Evolutionary conservation across 2,888 invertebrate genomes (phyloP).

Genomic region (Caradrina kadenii): DNA sequence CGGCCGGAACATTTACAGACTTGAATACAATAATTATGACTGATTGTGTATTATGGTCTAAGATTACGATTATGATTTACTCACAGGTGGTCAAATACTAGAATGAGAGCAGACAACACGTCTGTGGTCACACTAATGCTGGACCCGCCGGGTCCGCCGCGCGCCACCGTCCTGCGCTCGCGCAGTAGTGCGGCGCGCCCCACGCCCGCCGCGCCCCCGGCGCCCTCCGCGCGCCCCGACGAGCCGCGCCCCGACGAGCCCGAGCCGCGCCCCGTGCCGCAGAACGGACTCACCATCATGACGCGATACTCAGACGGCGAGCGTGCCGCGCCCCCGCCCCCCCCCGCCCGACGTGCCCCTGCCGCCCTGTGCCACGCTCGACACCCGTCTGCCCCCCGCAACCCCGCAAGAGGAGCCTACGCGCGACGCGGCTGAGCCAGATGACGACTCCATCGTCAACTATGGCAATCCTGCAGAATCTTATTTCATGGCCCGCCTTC

Average conservation of each 20-base stretch:
- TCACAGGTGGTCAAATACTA: conserved; percentile 94
- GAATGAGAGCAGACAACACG: conserved; percentile 98
- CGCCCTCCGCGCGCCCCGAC: conserved; percentile 50
- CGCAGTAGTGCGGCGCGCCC: conserved; percentile 71
- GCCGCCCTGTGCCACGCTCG: conserved; percentile 81
- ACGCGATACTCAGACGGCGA: conserved; percentile 85
- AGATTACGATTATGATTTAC: background rate
- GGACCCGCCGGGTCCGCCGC: conserved; percentile 96
- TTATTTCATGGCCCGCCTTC: conserved; percentile 85
- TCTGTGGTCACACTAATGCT: conserved; percentile 97
- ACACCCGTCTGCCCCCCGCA: conserved; percentile 75
- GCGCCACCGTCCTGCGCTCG: conserved; percentile 91
- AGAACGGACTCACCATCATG: conserved; percentile 87
- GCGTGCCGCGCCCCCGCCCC: conserved; percentile 69
- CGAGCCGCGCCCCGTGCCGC: conserved; percentile 74
- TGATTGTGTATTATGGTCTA: background rate
- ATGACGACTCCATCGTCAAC: conserved; percentile 79
- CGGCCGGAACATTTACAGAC: too few relatives aligned
- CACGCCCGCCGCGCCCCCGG: conserved; percentile 55
- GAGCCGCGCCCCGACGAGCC: conserved; percentile 47
- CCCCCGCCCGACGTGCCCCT: conserved; percentile 72
- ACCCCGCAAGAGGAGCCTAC: conserved; percentile 51
- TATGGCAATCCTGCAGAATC: conserved; percentile 88
- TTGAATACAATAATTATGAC: too few relatives aligned
- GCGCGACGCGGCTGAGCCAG: conserved; percentile 60